Percentiles rank a stretch among this genome's conserved stretches.
These are phyloP conservation scores for Periophthalmodon schlosseri DNA, from an alignment of 2,113 vertebrate species.

Conservation along the genomic window DNA sequence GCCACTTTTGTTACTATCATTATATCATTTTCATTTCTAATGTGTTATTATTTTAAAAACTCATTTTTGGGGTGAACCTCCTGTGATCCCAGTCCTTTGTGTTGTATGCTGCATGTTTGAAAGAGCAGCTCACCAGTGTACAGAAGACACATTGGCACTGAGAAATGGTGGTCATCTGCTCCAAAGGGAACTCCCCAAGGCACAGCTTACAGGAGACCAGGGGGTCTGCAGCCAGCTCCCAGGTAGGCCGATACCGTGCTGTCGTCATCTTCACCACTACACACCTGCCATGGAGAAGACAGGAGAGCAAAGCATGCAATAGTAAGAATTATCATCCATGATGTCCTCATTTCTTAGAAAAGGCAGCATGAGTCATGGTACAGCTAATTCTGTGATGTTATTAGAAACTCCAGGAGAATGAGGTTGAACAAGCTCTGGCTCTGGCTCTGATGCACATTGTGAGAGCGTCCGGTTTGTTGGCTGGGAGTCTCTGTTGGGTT, in stretches of 20 bases:
- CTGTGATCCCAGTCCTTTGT: neutral
- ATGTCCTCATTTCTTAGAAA: neutral
- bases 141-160: conserved; percentile 99
- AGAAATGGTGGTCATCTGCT: conserved; percentile 97
- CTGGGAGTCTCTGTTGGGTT: conserved; percentile 45
- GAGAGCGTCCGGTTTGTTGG: conserved; percentile 8
- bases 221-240: conserved; percentile 96
- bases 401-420: neutral
- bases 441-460: neutral
- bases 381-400: neutral
- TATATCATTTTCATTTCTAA: neutral
- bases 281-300: conserved; percentile 70
- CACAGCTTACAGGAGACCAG: conserved; percentile 98
- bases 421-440: neutral
- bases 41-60: too few relatives aligned
- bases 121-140: conserved; percentile 86
- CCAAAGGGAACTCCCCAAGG: conserved; percentile 95
- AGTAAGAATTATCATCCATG: neutral
- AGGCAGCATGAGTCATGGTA: neutral
- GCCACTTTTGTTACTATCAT: neutral
- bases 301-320: neutral
- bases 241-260: conserved; percentile 91
- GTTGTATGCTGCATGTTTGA: neutral
- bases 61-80: too few relatives aligned
- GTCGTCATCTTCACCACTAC: conserved; percentile 88